Evolutionary conservation across 2,888 invertebrate genomes (phyloP).

Genomic region (Nephrotoma appendiculata): DNA sequence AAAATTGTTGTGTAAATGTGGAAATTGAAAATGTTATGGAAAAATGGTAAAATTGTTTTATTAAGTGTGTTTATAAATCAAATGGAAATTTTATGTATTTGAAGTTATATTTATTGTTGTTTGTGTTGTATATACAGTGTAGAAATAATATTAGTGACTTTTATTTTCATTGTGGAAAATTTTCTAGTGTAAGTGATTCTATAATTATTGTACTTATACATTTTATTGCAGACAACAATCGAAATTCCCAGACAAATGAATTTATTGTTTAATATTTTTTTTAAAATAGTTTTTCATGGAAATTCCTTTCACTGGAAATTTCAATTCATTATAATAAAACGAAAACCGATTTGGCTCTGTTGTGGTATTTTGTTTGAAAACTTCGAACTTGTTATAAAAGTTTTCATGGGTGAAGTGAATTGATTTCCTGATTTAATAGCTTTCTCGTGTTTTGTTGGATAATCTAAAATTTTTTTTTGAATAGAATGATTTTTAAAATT

Average conservation of each 20-base stretch:
- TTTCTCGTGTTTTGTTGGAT: not conserved
- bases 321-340: not conserved
- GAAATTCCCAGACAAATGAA: not conserved
- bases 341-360: not conserved
- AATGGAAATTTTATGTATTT: not conserved
- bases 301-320: not conserved
- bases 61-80: not conserved
- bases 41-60: not conserved
- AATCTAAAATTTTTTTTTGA: not conserved
- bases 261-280: not conserved
- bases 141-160: not conserved
- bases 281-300: not conserved
- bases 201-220: not conserved
- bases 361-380: too few relatives aligned
- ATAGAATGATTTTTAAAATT: not conserved
- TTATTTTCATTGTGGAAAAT: not conserved
- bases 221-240: not conserved
- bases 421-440: not conserved
- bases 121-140: not conserved
- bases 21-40: not conserved
- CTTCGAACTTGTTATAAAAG: too few relatives aligned
- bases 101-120: not conserved
- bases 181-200: not conserved
- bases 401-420: not conserved
- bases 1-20: not conserved